Base-by-base conservation (phyloP, 2,888 invertebrate species). In the Thera obeliscata region DNA sequence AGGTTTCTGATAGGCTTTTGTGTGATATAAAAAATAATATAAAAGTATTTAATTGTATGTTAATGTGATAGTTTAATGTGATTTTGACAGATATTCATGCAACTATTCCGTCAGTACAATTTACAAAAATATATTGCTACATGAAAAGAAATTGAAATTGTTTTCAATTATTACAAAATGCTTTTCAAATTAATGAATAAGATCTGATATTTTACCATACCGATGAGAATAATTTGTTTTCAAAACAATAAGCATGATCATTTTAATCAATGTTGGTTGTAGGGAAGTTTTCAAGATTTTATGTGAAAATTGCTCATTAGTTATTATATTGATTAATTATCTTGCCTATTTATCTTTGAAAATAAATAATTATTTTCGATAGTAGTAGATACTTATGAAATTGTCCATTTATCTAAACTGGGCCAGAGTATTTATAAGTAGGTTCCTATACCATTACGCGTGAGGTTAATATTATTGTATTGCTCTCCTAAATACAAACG, bases 241-340 rank as follows among this genome's bases (percentile, higher is more conserved):
- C 33, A 22, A 33, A 33, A 46, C 8, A 46, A 46, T 52, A 4
- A 33, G 2, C 33, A 52, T 7, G 3, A 33, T 33, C 5, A 33
- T 9, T 50, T 50, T 6, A 33, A 33, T 52, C 33, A 9, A 52
- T 52, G 33, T 33, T 22, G 9, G 9, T 9, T 52, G 22, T 22
- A 22, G 22, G 22, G 22, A 22, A 22, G 22, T 22, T 22, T 22
- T 22, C 22, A 22, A 22, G 22, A 22, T 22, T 0, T 22, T 22
- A 4, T 50, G 12, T 33, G 33, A 52, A 61, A 60, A 62, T 80
- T 83, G 82, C 80, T 82, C 81, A 83, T 74, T 76, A 72, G 69
- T 55, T 69, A 38, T n/a, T 62, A 55, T 82, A 85, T 72, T 3
- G 5, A 41, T 41, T 66, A 64, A 64, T 55, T 55, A 82, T 82